Base-by-base conservation (phyloP, 1,140 invertebrate species). In the Bombus breviceps region DNA sequence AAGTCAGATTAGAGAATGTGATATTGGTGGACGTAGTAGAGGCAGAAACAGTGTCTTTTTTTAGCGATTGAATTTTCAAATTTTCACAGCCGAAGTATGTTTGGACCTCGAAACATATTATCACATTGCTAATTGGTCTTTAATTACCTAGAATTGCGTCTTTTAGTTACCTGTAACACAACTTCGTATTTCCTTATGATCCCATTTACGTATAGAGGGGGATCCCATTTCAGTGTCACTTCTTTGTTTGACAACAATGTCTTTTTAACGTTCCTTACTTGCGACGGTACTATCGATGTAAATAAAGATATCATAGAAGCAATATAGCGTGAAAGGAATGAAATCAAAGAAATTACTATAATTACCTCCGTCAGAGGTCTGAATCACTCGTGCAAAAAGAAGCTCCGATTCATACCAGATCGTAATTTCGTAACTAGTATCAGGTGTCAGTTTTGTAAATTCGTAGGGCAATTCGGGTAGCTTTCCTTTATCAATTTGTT, bases 291-390 rank as follows among this genome's bases (percentile, higher is more conserved):
- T 92, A 25, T 62, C 8, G 5, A 22, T n/a, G n/a, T 43, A 47
- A n/a, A 28, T 18, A 68, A 34, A 43, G 0, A 9, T 4, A 25
- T n/a, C 32, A 34, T 39, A 25, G 59, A 62, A 62, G 28, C 0
- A 41, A 28, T 59, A 22, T 59, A 22, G 28, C 47, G 18, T 2
- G 18, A 22, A 53, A 25, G 1, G 22, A 39, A 32, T 66, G 28
- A 34, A 13, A n/a, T 41, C 8, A 6, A 25, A 41, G 12, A 62
- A 62, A n/a, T 28, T 28, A 43, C 2, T 71, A 25, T 64, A 83
- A 78, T 84, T 13, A 92, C 91, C 62, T 59, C 73, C 79, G 59
- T 92, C 87, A 3, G 82, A 71, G 39, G 89, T 92, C 71, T 13
- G 71, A 69, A 86, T 39, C n/a, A 69, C 12, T 12, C 37, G 25